Evolutionary conservation across 2,113 vertebrate species (phyloP).

Genomic region (Eublepharis macularius): DNA sequence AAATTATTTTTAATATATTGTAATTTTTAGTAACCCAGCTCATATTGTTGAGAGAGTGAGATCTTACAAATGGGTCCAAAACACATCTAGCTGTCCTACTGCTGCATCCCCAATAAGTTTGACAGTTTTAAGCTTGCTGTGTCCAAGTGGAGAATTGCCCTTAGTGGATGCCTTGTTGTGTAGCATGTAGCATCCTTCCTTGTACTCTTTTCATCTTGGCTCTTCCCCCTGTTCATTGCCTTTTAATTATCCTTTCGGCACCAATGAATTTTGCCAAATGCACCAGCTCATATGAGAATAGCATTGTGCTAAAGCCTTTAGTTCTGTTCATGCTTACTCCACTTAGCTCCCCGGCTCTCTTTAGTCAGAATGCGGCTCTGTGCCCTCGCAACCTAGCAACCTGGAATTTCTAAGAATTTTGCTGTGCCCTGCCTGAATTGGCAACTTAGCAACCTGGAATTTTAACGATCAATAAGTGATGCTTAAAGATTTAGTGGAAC

Average conservation of each 20-base stretch:
- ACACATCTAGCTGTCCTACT: not conserved
- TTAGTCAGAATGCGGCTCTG: not conserved
- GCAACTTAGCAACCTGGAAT: not conserved
- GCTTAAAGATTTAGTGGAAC: not conserved
- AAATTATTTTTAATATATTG: no score
- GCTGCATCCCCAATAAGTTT: not conserved
- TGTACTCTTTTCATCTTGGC: not conserved
- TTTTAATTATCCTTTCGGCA: not conserved
- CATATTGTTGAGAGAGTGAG: not conserved
- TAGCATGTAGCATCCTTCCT: not conserved
- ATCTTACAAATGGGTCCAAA: not conserved
- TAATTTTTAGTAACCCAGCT: no score
- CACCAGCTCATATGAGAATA: not conserved
- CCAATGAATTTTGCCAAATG: not conserved
- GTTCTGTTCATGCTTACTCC: not conserved
- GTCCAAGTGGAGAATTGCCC: not conserved
- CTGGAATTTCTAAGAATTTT: not conserved
- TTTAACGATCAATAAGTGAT: not conserved
- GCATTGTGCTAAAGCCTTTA: not conserved
- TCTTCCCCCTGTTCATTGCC: not conserved
- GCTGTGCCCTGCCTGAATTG: not conserved
- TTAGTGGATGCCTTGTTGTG: not conserved
- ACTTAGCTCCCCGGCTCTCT: not conserved
- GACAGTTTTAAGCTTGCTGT: not conserved
- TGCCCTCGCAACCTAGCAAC: not conserved